Evolutionary conservation across 2,113 vertebrate genomes (phyloP).

Genomic region (Chunga burmeisteri): DNA sequence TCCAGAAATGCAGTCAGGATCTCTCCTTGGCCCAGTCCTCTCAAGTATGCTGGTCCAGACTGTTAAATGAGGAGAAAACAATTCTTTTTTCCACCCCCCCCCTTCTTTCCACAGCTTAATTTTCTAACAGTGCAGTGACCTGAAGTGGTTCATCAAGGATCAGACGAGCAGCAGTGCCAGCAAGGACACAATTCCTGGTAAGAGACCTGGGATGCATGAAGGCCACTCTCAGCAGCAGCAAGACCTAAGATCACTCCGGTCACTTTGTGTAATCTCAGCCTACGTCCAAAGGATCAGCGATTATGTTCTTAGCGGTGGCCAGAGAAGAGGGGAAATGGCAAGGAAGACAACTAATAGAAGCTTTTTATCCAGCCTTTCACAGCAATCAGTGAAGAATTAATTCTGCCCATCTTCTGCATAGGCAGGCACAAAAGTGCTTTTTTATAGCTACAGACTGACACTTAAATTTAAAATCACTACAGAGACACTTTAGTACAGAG

Average conservation of each 20-base stretch:
- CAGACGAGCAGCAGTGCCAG: neutral
- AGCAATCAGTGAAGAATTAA: neutral
- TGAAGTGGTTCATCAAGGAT: neutral
- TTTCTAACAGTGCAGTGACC: neutral
- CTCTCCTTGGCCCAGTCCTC: neutral
- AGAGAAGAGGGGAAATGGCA: neutral
- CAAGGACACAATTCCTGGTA: neutral
- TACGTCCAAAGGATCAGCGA: neutral
- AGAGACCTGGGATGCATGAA: neutral
- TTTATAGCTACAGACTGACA: neutral
- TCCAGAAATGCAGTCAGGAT: neutral
- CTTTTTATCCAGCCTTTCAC: neutral
- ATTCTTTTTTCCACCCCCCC: rapidly evolving
- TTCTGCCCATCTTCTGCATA: conserved; percentile 19
- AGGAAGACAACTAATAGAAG: neutral
- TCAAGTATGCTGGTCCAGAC: neutral
- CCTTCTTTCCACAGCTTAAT: neutral
- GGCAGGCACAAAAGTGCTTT: neutral
- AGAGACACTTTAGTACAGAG: conserved; percentile 32
- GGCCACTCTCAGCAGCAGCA: neutral
- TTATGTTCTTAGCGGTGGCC: neutral
- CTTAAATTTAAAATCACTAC: conserved; percentile 49
- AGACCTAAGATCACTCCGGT: neutral
- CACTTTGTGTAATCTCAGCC: neutral
- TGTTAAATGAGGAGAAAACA: neutral